Evolutionary conservation across 2,113 vertebrate genomes (phyloP).

Genomic region (Hippocampus guttulatus): DNA sequence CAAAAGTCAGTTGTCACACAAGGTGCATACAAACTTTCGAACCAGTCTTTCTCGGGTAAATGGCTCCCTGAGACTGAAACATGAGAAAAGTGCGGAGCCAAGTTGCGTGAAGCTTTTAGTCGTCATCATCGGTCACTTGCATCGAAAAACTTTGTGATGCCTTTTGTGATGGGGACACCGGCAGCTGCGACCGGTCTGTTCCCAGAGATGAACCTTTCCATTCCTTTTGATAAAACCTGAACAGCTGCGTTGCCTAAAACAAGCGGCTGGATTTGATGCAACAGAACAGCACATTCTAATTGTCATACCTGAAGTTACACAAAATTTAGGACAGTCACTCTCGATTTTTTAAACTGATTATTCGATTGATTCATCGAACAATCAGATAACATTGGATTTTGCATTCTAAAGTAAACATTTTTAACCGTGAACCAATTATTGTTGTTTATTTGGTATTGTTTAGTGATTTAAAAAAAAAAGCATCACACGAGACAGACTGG

Average conservation of each 20-base stretch:
- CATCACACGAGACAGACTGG: too few species aligned
- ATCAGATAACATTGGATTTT: too few species aligned
- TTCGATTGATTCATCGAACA: too few species aligned
- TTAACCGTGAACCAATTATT: too few species aligned
- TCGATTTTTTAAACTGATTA: too few species aligned
- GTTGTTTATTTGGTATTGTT: too few species aligned
- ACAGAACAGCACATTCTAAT: background rate
- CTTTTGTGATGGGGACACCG: background rate
- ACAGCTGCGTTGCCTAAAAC: background rate
- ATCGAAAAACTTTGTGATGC: too few species aligned
- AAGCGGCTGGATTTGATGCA: background rate
- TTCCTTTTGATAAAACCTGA: background rate
- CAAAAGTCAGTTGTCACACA: background rate
- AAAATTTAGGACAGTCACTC: too few species aligned
- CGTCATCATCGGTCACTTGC: too few species aligned
- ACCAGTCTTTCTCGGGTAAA: background rate
- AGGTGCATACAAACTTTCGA: background rate
- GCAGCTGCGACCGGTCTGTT: background rate
- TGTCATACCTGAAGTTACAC: too few species aligned
- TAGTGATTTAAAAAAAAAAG: too few species aligned
- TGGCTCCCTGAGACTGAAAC: background rate
- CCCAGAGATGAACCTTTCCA: background rate
- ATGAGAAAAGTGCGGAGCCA: conserved; percentile 12
- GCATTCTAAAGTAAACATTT: too few species aligned
- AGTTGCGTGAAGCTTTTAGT: conserved; percentile 22